Conservation (phyloP, 2,888 invertebrate species). For the Chalcosyrphus nemorum region DNA sequence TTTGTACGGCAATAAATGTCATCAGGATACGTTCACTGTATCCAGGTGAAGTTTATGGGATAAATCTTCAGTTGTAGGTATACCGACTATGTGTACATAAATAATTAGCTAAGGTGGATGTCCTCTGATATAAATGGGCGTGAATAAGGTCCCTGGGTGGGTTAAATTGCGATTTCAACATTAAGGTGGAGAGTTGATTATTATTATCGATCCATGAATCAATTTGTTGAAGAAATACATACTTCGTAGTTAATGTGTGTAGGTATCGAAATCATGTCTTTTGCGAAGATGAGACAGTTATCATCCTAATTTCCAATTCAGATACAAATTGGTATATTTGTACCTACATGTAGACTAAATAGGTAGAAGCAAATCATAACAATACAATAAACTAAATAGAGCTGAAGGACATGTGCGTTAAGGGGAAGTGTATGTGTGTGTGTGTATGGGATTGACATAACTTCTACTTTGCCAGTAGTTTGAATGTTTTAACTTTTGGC, state of each 20-base stretch:
- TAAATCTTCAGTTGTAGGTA: conserved; percentile 18
- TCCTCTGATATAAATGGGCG: not conserved
- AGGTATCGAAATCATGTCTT: not conserved
- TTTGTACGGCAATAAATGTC: conserved; percentile 33
- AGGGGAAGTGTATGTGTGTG: no score
- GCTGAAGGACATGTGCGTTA: no score
- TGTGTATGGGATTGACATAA: no score
- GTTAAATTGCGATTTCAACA: not conserved
- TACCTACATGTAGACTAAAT: not conserved
- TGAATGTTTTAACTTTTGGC: no score
- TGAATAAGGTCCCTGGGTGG: not conserved
- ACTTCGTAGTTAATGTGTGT: not conserved
- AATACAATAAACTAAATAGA: no score
- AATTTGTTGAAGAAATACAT: not conserved
- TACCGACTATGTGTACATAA: not conserved
- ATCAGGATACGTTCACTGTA: not conserved
- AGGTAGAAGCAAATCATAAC: no score
- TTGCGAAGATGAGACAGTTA: not conserved
- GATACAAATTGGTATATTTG: not conserved
- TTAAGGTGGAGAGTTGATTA: not conserved
- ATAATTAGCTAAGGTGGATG: conserved; percentile 25
- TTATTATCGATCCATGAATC: conserved; percentile 10
- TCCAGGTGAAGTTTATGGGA: conserved; percentile 6
- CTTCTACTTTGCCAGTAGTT: no score
- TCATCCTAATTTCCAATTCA: not conserved